These are phyloP conservation scores for Falco concolor DNA, from an alignment of 2,797 vertebrate species.

Conservation along the genomic window DNA sequence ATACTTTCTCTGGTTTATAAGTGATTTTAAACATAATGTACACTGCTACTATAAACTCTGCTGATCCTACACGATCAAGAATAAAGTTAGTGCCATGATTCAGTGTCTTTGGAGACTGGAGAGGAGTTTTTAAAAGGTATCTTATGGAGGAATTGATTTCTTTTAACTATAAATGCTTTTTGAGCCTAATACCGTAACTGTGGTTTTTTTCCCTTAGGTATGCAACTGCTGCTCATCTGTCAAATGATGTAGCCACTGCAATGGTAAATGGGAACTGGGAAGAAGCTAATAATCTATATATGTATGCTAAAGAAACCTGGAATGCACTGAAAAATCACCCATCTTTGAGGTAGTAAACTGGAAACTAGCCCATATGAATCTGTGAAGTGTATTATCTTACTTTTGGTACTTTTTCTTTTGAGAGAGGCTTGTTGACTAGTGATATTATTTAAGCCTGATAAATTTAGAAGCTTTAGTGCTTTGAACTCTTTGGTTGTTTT, in stretches of 20 bases:
- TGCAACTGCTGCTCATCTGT: slow-evolving; percentile 79
- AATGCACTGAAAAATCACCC: slow-evolving; percentile 71
- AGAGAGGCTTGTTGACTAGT: background rate
- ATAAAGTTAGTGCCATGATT: background rate
- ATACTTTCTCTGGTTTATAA: background rate
- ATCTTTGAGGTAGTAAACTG: slow-evolving; percentile 79
- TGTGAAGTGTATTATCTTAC: background rate
- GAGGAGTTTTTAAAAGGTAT: background rate
- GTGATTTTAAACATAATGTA: background rate
- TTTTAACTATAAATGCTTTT: background rate
- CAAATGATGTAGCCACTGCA: slow-evolving; percentile 80
- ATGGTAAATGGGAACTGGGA: slow-evolving; percentile 88
- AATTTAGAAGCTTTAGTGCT: background rate
- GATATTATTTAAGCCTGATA: background rate
- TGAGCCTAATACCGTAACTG: background rate
- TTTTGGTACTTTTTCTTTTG: background rate
- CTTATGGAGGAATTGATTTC: background rate
- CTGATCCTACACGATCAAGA: background rate
- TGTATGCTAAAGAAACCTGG: slow-evolving; percentile 80
- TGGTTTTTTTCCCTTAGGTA: slow-evolving; percentile 70
- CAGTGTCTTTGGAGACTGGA: background rate
- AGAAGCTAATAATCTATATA: slow-evolving; percentile 80
- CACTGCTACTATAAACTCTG: background rate
- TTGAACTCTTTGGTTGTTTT: background rate
- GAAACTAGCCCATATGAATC: background rate